These are phyloP conservation scores for Catagonus wagneri DNA, from an alignment of 2,113 vertebrate species.

Conservation along the genomic window DNA sequence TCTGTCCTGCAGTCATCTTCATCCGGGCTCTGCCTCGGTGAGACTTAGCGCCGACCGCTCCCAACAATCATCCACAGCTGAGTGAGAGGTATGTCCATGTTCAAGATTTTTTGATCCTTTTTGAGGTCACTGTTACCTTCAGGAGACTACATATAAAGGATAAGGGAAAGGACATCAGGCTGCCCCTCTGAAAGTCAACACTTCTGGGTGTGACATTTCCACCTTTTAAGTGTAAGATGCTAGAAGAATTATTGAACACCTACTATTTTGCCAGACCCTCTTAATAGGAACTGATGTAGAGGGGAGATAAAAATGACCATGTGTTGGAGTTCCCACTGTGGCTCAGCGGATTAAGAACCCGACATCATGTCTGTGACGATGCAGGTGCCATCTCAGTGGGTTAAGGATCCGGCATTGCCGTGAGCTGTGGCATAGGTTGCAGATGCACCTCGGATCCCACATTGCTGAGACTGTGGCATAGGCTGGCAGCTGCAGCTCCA, in stretches of 20 bases:
- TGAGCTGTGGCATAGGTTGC: no score
- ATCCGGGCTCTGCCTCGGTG: no score
- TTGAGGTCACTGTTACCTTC: not conserved
- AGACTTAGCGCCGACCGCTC: no score
- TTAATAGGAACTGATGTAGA: not conserved
- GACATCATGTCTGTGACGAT: no score
- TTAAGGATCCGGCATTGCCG: no score
- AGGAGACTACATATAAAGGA: not conserved
- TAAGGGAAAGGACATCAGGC: not conserved
- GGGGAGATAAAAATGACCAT: not conserved
- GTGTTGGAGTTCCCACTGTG: not conserved
- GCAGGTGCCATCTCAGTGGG: no score
- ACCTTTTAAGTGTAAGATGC: not conserved
- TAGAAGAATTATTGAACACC: not conserved
- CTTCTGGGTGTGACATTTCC: slow-evolving; percentile 11
- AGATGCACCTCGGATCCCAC: no score
- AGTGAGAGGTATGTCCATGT: not conserved
- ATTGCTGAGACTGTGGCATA: no score
- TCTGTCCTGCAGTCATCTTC: no score
- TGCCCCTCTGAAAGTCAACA: not conserved
- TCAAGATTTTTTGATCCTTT: not conserved
- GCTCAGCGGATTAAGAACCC: no score
- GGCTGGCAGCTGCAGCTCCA: no score
- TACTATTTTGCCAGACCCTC: not conserved
- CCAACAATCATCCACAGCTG: not conserved